Evolutionary conservation across 2,888 invertebrate species (phyloP), one percentile per base, ranked within the genome.

Genomic region (Aphidoletes aphidimyza): DNA sequence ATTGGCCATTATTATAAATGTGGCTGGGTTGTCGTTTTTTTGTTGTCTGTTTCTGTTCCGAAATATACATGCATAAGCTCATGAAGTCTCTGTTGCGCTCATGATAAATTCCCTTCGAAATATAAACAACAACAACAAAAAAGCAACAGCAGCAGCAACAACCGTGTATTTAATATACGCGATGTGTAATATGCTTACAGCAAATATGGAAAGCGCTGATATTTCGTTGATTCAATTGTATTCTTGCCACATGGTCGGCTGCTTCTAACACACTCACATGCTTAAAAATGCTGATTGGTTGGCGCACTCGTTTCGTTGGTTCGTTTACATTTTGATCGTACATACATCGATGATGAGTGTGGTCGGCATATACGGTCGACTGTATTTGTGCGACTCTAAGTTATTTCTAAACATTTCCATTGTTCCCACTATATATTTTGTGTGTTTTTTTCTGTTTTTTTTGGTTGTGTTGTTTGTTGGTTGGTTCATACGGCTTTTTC

Each of bases 231-330:
- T 30, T 69, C 69, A 69, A 69, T 69, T 69, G 69, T 69, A 69
- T 69, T 69, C 69, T 69, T 69, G 69, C 69, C 69, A 69, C 69
- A 69, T 69, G 69, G 69, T 69, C 69, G 69, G 69, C 69, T 69
- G 30, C 8, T 69, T 30, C 34, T 34, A 69, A 69, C 34, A n/a
- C n/a, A 69, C 69, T 30, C 6, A 11, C 69, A 69, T 69, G 34
- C 3, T 19, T 22, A 11, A 54, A 54, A 22, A 26, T 54, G 6
- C 14, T 14, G 42, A 9, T 42, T 14, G 42, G 14, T 26, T 54
- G 6, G 54, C 54, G 54, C 22, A 19, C n/a, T 9, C 54, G 26
- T n/a, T n/a, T n/a, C n/a, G n/a, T n/a, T n/a, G n/a, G n/a, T n/a
- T n/a, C n/a, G n/a, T n/a, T n/a, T n/a, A n/a, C n/a, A 54, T 54